Percentiles rank a stretch among this genome's conserved stretches.
These are phyloP conservation scores for Spinus olivaceus DNA, from an alignment of 2,797 vertebrate species.

Conservation along the genomic window DNA sequence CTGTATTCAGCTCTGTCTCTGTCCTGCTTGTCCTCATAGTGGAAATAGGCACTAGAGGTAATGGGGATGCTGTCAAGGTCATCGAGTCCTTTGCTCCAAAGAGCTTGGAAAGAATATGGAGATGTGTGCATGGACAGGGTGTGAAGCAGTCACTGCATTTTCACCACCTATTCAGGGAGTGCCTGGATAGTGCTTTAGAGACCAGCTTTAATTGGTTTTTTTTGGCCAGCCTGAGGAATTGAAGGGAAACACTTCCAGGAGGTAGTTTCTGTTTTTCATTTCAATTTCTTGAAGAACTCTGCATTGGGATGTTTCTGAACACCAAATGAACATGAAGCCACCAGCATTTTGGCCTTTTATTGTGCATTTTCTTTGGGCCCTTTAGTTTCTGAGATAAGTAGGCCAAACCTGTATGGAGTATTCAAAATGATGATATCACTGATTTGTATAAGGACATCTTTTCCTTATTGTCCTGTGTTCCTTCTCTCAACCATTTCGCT, in stretches of 20 bases:
- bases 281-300: not conserved
- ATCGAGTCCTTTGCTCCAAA: accelerated
- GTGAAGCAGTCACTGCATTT: not conserved
- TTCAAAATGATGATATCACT: not conserved
- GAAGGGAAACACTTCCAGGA: not conserved
- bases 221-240: not conserved
- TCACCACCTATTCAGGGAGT: not conserved
- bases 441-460: not conserved
- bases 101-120: not conserved
- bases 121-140: not conserved
- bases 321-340: accelerated
- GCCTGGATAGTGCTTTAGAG: not conserved
- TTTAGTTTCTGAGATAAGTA: not conserved
- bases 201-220: not conserved
- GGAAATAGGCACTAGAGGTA: not conserved
- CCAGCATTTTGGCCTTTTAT: not conserved
- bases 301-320: not conserved
- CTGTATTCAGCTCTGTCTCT: not conserved
- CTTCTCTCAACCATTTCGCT: not conserved
- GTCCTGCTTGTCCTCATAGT: not conserved
- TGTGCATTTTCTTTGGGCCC: not conserved
- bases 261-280: not conserved
- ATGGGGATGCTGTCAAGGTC: not conserved
- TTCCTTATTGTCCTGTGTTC: not conserved
- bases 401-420: not conserved